Evolutionary conservation across 2,113 vertebrate species (phyloP), one percentile per base, ranked within the genome.

Genomic region (Phalacrocorax brasilianus): DNA sequence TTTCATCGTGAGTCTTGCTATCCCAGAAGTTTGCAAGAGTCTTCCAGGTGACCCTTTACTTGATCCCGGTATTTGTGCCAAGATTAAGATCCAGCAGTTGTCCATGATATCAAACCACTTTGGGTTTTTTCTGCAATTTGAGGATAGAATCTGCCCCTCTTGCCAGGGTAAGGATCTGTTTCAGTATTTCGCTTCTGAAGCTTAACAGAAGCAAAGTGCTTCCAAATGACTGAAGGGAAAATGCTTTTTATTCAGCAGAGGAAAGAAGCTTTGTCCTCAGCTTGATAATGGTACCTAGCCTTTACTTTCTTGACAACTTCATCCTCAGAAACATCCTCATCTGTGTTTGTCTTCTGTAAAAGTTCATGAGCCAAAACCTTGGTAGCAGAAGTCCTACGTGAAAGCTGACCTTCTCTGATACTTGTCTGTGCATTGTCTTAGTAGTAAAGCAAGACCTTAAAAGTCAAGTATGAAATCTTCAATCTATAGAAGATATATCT

Each of bases 131-230:
- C 44, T 92, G 70, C 68, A 73, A 2, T 88, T 76, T 72, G 53
- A 91, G 88, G 45, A 42, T 91, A 86, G 70, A 85, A 87, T 91
- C 53, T 92, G 30, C 53, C 33, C 42, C 87, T 85, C 50, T 84
- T 82, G 86, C 81, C 80, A 91, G 84, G 40, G 58, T 70, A 38
- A 65, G 56, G 56, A 92, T 96, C 80, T 88, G 80, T 91, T 91
- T 94, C 74, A 53, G 77, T 92, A 85, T 66, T 89, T 91, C 40
- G 13, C 35, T 87, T 78, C 45, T 79, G 84, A 91, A 94, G 53
- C 73, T 87, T 70, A 74, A 66, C 16, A 87, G 62, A 89, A 85
- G 32, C 24, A 1, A 89, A 95, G 44, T 55, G 15, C 38, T 92
- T 96, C 86, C 92, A 91, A 87, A 47, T 79, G 49, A 53, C 77